Conservation (phyloP, 2,888 invertebrate genomes). For the Dorcus parallelipipedus region DNA sequence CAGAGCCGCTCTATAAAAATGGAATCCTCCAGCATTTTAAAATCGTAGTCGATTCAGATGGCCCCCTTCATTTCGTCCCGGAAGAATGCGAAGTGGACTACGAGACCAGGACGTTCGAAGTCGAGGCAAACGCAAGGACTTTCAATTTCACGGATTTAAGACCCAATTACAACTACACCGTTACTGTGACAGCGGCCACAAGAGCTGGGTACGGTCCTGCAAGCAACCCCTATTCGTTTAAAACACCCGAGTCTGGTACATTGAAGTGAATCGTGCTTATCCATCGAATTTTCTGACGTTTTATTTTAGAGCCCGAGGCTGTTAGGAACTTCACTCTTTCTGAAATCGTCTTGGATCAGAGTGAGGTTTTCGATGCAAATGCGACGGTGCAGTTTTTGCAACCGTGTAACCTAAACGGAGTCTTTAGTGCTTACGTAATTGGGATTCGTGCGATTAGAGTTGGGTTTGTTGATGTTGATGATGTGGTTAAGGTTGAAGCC, state of each 20-base stretch:
- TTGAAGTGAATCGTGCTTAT: background rate
- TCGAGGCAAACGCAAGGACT: background rate
- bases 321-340: background rate
- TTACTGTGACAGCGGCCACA: constrained; percentile 10
- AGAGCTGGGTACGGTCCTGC: background rate
- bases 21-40: constrained; percentile 21
- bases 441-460: constrained; percentile 19
- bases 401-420: constrained; percentile 33
- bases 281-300: no score
- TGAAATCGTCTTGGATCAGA: background rate
- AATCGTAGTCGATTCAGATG: constrained; percentile 9
- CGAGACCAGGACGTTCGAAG: background rate
- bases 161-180: constrained; percentile 23
- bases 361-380: constrained; percentile 25
- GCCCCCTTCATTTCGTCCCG: constrained; percentile 18
- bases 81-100: background rate
- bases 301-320: constrained; percentile 7
- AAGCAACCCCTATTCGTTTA: background rate
- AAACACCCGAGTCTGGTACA: constrained; percentile 4
- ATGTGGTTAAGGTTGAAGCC: background rate
- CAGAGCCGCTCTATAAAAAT: constrained; percentile 14
- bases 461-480: background rate
- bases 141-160: constrained; percentile 10
- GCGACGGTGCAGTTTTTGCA: constrained; percentile 21
- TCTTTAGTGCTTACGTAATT: constrained; percentile 22